Evolutionary conservation across 2,888 invertebrate genomes (phyloP).

Genomic region (Sceliomorpha sp.): DNA sequence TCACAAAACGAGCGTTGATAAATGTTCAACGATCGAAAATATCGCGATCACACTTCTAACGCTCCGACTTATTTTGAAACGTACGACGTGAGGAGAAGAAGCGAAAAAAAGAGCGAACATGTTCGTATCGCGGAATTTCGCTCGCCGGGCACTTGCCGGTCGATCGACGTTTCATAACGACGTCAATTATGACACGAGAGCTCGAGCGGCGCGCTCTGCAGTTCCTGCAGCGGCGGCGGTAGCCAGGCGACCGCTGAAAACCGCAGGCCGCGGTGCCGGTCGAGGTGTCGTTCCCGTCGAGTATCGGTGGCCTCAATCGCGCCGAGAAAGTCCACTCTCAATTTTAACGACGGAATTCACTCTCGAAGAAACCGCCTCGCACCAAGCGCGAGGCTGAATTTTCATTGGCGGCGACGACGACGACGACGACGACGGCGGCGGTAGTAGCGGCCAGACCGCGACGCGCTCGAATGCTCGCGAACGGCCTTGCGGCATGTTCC

Average conservation of each 20-base stretch:
- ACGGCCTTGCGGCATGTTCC: constrained; percentile 65
- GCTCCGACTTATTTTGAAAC: too few relatives aligned
- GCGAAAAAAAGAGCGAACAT: too few relatives aligned
- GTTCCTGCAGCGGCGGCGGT: constrained; percentile 26
- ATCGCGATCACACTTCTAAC: too few relatives aligned
- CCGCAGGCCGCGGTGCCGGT: constrained; percentile 31
- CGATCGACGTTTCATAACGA: too few relatives aligned
- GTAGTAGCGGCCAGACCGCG: constrained; percentile 32
- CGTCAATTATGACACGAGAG: constrained; percentile 47
- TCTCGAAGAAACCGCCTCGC: constrained; percentile 60
- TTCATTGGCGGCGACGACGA: constrained; percentile 54
- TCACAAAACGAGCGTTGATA: too few relatives aligned
- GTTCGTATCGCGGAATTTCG: too few relatives aligned
- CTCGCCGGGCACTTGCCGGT: too few relatives aligned
- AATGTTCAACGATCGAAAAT: too few relatives aligned
- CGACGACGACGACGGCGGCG: not conserved
- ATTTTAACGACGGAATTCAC: constrained; percentile 69
- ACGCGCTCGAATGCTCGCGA: constrained; percentile 65
- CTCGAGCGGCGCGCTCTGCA: constrained; percentile 23
- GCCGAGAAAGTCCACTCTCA: constrained; percentile 65
- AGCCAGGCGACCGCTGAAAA: constrained; percentile 37
- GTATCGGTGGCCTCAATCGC: constrained; percentile 50
- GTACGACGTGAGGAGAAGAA: too few relatives aligned
- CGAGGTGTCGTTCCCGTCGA: constrained; percentile 46
- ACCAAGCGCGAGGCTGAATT: constrained; percentile 53